phyloP scores from a whole-genome alignment of 1,140 invertebrate species.

The Uloborus diversus region DNA sequence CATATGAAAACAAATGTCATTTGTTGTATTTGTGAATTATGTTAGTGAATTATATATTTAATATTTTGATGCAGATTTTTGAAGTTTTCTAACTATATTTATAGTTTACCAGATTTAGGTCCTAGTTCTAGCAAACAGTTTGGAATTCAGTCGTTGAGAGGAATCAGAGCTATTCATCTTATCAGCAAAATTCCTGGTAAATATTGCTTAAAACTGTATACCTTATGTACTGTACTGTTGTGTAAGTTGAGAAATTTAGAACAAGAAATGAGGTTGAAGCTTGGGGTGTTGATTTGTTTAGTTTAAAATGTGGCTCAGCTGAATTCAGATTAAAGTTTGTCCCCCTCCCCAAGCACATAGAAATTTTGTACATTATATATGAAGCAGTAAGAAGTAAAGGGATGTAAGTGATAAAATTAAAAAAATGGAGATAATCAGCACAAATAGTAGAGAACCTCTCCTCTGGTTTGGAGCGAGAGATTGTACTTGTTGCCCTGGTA shows the following conservation, averaged over 20 bases:
- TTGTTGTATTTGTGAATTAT: background rate
- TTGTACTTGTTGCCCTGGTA: too few species aligned
- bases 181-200: conserved; percentile 24
- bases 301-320: background rate
- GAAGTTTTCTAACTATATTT: background rate
- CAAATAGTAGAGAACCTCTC: too few species aligned
- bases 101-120: conserved; percentile 10
- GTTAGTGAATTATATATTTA: background rate
- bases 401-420: too few species aligned
- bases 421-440: too few species aligned
- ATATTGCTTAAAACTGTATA: background rate
- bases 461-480: too few species aligned
- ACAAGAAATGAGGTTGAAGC: background rate
- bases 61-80: background rate
- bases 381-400: too few species aligned
- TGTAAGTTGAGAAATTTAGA: background rate
- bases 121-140: background rate
- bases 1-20: background rate
- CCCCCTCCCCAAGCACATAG: background rate
- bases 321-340: background rate
- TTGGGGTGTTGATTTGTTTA: too few species aligned
- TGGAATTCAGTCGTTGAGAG: background rate
- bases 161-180: conserved; percentile 4
- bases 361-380: too few species aligned
- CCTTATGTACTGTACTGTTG: background rate